A percentile compares a stretch with the other conserved stretches of the same genome.
phyloP scores from a whole-genome alignment of 2,888 invertebrate species.

The Autographa gamma region DNA sequence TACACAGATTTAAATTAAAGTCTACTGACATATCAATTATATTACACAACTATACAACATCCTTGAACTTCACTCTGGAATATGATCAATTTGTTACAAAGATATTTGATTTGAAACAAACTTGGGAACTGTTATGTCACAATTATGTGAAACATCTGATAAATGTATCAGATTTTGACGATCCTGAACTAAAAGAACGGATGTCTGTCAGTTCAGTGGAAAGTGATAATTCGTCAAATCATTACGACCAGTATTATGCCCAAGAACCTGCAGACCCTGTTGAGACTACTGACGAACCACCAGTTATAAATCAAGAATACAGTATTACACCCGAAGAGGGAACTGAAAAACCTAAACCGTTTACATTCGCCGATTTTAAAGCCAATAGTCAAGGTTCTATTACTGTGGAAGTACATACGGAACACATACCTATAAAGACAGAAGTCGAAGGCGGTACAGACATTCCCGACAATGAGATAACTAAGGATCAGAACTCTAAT shows the following conservation, averaged over 20 bases:
- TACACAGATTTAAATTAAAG: conserved; percentile 90
- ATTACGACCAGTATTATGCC: conserved; percentile 79
- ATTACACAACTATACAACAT: conserved; percentile 88
- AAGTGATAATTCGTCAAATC: conserved; percentile 79
- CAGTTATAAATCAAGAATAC: conserved; percentile 46
- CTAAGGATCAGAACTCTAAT: conserved; percentile 36
- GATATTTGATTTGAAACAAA: conserved; percentile 89
- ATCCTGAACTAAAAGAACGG: conserved; percentile 75
- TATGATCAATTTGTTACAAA: conserved; percentile 89
- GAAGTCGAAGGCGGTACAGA: conserved; percentile 38
- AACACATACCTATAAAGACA: conserved; percentile 46
- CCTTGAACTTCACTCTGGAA: conserved; percentile 87
- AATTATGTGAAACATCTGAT: conserved; percentile 87
- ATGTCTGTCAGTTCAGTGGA: conserved; percentile 81
- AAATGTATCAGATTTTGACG: conserved; percentile 80
- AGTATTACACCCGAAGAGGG: conserved; percentile 44
- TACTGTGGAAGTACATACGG: conserved; percentile 60
- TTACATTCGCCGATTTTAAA: conserved; percentile 90
- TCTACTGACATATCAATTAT: conserved; percentile 90
- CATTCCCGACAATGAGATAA: conserved; percentile 40
- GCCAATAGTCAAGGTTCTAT: conserved; percentile 70
- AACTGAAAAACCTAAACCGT: conserved; percentile 79
- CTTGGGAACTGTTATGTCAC: conserved; percentile 90
- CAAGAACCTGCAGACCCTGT: conserved; percentile 58
- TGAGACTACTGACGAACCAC: conserved; percentile 53